These are phyloP conservation scores for Smutsia gigantea DNA, from an alignment of 2,797 vertebrate species.

Conservation along the genomic window DNA sequence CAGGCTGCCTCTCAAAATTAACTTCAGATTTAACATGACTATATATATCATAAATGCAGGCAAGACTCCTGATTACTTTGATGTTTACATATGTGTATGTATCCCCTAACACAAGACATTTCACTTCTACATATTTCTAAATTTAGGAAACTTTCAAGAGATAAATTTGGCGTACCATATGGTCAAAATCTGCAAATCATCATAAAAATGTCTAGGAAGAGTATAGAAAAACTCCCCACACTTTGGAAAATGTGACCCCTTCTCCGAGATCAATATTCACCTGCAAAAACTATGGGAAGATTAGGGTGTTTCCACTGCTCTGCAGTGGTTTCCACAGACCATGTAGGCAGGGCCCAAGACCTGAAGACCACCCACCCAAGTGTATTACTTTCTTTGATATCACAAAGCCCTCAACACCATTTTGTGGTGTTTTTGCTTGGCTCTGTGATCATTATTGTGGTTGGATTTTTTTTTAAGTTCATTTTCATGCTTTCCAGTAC, in stretches of 20 bases:
- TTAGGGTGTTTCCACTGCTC: neutral
- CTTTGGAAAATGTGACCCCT: neutral
- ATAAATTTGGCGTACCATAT: neutral
- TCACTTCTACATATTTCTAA: neutral
- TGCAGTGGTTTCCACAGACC: neutral
- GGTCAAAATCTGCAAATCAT: neutral
- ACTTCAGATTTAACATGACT: neutral
- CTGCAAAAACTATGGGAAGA: neutral
- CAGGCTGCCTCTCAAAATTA: neutral
- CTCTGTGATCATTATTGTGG: constrained; percentile 66
- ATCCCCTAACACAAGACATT: neutral
- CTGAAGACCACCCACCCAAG: constrained; percentile 33
- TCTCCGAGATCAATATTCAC: constrained; percentile 1
- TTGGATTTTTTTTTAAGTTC: constrained; percentile 23
- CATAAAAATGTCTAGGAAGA: neutral
- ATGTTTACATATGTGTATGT: neutral
- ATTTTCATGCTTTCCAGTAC: constrained; percentile 54
- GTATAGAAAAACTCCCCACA: neutral
- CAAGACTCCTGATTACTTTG: neutral
- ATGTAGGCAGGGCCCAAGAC: neutral
- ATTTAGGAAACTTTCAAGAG: neutral
- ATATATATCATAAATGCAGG: neutral
- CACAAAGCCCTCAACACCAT: neutral
- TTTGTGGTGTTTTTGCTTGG: constrained; percentile 62
- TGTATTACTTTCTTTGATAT: constrained; percentile 42